Conservation (phyloP, 2,113 vertebrate species). For the Seriola rivoliana region DNA sequence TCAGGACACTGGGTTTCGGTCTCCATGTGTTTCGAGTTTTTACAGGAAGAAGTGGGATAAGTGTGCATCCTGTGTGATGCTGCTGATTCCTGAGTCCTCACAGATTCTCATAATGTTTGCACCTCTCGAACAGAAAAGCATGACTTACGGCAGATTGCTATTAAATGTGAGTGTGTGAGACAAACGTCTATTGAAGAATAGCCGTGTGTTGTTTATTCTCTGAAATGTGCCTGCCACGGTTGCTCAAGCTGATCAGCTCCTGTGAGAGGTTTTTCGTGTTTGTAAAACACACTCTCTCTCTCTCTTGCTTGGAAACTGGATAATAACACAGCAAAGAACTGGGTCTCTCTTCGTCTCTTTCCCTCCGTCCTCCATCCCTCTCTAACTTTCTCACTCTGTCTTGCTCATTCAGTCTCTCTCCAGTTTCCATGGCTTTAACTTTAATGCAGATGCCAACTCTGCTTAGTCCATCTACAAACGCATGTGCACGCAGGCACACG, state of each 20-base stretch:
- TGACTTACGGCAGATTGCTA: background rate
- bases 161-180: too few species aligned
- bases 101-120: constrained; percentile 11
- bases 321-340: constrained; percentile 15
- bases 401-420: constrained; percentile 53
- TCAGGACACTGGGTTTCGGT: background rate
- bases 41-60: constrained; percentile 47
- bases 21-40: constrained; percentile 31
- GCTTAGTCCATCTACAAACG: constrained; percentile 55
- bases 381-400: constrained; percentile 37
- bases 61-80: constrained; percentile 47
- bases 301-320: constrained; percentile 48
- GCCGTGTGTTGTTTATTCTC: background rate
- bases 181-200: background rate
- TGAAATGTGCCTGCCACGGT: constrained; percentile 6
- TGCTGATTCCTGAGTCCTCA: background rate
- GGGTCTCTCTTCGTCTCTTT: constrained; percentile 13
- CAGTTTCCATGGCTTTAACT: constrained; percentile 66
- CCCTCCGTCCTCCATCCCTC: constrained; percentile 18
- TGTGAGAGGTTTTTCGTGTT: constrained; percentile 21
- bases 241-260: constrained; percentile 28
- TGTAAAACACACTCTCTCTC: constrained; percentile 20
- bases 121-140: constrained; percentile 6
- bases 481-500: background rate
- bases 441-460: constrained; percentile 65